These are phyloP conservation scores for Diarsia brunnea DNA, from an alignment of 2,888 invertebrate species.

Conservation along the genomic window DNA sequence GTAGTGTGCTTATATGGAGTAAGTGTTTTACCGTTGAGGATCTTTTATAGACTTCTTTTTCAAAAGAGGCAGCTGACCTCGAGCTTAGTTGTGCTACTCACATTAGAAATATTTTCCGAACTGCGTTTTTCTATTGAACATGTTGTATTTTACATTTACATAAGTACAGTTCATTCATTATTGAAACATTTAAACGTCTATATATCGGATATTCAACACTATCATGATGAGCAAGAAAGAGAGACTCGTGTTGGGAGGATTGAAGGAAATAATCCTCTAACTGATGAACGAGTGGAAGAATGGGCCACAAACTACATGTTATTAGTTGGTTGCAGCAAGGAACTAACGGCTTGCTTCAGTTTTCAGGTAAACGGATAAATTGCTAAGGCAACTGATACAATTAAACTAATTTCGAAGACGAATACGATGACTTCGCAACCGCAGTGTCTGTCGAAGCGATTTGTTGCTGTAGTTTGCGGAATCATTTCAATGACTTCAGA, in stretches of 20 bases:
- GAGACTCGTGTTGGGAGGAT: background rate
- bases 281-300: constrained; percentile 5
- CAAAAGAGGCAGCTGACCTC: fast-evolving
- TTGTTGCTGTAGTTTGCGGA: background rate
- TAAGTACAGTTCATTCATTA: background rate
- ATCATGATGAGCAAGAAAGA: background rate
- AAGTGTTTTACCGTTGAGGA: background rate
- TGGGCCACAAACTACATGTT: constrained; percentile 35
- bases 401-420: background rate
- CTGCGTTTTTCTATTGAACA: constrained; percentile 26
- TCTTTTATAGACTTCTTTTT: fast-evolving
- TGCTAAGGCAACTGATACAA: too few relatives aligned
- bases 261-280: background rate
- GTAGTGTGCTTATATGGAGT: background rate
- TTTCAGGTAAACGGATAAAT: constrained; percentile 38
- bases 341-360: constrained; percentile 30
- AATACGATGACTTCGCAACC: background rate
- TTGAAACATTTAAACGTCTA: constrained; percentile 14
- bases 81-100: fast-evolving
- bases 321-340: constrained; percentile 30
- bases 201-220: background rate
- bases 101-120: background rate
- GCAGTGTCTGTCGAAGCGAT: background rate
- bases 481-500: too few relatives aligned
- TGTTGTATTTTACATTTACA: constrained; percentile 21